phyloP scores from a whole-genome alignment of 2,113 vertebrate species.

The Gymnobelideus leadbeateri region DNA sequence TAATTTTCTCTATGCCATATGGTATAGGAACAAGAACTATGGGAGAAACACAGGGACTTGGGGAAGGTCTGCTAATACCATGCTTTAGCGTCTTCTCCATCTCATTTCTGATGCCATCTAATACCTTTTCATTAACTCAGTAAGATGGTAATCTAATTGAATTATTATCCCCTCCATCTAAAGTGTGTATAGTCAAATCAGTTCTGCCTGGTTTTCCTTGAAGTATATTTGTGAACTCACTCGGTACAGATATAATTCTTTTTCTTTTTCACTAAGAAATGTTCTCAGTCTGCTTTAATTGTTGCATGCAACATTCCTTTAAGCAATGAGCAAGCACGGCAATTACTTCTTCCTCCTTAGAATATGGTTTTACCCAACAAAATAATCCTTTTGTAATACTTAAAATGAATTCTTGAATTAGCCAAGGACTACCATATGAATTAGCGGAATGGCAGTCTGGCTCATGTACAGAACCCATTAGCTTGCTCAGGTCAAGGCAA shows the following conservation, averaged over 20 bases:
- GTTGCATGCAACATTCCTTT: conserved; percentile 19
- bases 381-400: conserved; percentile 40
- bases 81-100: conserved; percentile 13
- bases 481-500: background rate
- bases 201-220: conserved; percentile 17
- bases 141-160: conserved; percentile 15
- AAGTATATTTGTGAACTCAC: conserved; percentile 42
- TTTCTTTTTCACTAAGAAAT: conserved; percentile 29
- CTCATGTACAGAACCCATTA: background rate
- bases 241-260: background rate
- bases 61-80: background rate
- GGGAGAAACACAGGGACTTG: conserved; percentile 35
- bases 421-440: conserved; percentile 7
- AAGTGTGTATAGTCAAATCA: background rate
- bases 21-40: conserved; percentile 32
- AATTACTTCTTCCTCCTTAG: conserved; percentile 48
- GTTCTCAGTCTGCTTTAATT: conserved; percentile 3
- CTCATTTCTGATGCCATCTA: conserved; percentile 24
- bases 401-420: conserved; percentile 45
- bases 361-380: conserved; percentile 33
- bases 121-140: conserved; percentile 32
- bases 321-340: conserved; percentile 36
- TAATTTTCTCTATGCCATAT: conserved; percentile 51
- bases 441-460: background rate
- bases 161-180: background rate